These are phyloP conservation scores for Plotosus lineatus DNA, from an alignment of 2,113 vertebrate species.

Conservation along the genomic window DNA sequence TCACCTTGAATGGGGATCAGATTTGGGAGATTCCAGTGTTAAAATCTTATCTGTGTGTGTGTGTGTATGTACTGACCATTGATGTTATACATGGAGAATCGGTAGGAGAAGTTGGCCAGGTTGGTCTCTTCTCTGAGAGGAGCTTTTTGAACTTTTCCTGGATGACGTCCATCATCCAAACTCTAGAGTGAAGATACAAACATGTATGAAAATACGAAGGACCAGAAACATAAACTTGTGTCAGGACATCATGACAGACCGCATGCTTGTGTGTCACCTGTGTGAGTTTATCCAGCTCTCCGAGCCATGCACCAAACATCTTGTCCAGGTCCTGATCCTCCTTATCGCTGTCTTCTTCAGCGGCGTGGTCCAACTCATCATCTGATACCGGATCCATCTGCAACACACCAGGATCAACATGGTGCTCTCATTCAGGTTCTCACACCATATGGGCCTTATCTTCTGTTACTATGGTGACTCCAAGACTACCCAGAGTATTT, in stretches of 20 bases:
- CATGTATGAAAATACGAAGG: not conserved
- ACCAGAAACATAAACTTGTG: not conserved
- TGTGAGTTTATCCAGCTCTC: constrained; percentile 88
- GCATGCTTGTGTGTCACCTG: constrained; percentile 68
- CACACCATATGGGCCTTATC: not conserved
- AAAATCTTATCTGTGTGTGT: no score
- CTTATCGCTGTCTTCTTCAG: constrained; percentile 97
- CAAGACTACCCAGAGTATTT: constrained; percentile 3
- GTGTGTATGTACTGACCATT: constrained; percentile 80
- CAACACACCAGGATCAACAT: constrained; percentile 36
- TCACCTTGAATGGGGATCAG: no score
- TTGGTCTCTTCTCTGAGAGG: constrained; percentile 95
- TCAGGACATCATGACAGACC: constrained; percentile 29
- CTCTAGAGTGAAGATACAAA: constrained; percentile 71
- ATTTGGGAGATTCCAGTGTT: no score
- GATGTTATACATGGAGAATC: constrained; percentile 98
- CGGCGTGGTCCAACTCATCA: constrained; percentile 95
- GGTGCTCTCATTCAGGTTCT: not conserved
- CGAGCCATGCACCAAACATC: constrained; percentile 98
- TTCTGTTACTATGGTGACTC: constrained; percentile 63
- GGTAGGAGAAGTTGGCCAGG: constrained; percentile 98
- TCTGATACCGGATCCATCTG: constrained; percentile 98
- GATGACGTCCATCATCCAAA: constrained; percentile 89
- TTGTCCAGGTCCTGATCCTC: constrained; percentile 98
- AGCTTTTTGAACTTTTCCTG: constrained; percentile 87